Conservation (phyloP, 2,797 vertebrate species). For the Fratercula arctica region DNA sequence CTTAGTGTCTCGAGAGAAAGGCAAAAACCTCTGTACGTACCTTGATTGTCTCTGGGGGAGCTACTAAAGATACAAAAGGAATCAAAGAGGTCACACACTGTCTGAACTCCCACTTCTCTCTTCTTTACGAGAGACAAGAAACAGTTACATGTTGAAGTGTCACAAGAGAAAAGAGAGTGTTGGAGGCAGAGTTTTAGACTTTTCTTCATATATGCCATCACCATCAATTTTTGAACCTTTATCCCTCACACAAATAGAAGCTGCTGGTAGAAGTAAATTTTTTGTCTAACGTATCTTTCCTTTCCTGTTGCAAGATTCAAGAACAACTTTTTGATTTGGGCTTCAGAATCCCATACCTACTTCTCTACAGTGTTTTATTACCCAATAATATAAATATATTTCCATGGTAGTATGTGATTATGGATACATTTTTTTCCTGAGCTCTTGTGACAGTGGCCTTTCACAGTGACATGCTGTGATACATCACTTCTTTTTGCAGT, state of each 20-base stretch:
- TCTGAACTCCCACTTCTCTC: background rate
- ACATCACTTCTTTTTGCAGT: background rate
- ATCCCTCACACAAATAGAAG: background rate
- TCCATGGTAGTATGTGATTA: background rate
- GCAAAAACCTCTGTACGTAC: background rate
- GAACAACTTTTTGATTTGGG: background rate
- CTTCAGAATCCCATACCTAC: background rate
- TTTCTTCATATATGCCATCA: background rate
- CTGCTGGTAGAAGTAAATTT: background rate
- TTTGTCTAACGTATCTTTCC: background rate
- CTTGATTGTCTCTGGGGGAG: background rate
- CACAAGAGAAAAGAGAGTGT: background rate
- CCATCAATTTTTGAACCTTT: background rate
- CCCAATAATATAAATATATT: background rate
- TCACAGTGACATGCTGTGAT: background rate
- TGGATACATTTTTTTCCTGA: background rate
- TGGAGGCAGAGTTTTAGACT: background rate
- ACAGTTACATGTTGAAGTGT: background rate
- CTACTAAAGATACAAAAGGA: background rate
- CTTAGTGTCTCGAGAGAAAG: background rate
- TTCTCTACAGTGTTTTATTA: background rate
- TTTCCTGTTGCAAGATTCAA: background rate
- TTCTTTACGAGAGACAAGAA: background rate
- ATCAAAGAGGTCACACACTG: background rate
- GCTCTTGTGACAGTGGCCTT: background rate